Evolutionary conservation across 2,888 invertebrate species (phyloP).

Genomic region (Pterobdella sp.): DNA sequence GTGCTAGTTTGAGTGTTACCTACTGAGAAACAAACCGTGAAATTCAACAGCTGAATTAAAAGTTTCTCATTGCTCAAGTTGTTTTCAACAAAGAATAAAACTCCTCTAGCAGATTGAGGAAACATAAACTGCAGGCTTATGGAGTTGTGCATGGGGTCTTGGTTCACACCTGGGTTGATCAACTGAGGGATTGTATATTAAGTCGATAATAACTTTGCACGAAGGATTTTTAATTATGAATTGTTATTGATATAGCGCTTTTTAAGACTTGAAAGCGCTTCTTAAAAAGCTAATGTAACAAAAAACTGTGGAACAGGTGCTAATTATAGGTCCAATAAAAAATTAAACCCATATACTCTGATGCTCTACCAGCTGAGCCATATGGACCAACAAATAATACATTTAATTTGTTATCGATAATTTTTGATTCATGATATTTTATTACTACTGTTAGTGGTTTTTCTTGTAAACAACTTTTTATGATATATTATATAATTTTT

Average conservation of each 20-base stretch:
- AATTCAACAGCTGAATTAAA: conserved; percentile 36
- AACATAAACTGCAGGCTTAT: conserved; percentile 37
- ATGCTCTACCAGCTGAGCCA: too few relatives aligned
- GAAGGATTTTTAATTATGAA: too few relatives aligned
- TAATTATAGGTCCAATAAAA: background rate
- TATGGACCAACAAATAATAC: too few relatives aligned
- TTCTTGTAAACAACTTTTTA: background rate
- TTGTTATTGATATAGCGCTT: too few relatives aligned
- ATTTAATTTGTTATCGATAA: too few relatives aligned
- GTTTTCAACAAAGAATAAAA: conserved; percentile 40
- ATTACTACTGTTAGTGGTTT: background rate
- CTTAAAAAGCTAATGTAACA: background rate
- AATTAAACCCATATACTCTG: too few relatives aligned
- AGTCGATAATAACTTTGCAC: too few relatives aligned
- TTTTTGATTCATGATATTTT: too few relatives aligned
- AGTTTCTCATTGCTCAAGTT: conserved; percentile 34
- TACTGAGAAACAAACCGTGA: conserved; percentile 38
- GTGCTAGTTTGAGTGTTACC: conserved; percentile 31
- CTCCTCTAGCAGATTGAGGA: conserved; percentile 29
- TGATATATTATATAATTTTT: background rate
- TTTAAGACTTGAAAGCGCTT: background rate
- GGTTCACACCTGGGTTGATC: conserved; percentile 33
- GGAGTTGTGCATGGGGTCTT: conserved; percentile 32
- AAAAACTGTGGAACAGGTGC: background rate
- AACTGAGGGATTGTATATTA: background rate